Evolutionary conservation across 1,140 invertebrate species (phyloP).

Genomic region (Papilio xuthus): DNA sequence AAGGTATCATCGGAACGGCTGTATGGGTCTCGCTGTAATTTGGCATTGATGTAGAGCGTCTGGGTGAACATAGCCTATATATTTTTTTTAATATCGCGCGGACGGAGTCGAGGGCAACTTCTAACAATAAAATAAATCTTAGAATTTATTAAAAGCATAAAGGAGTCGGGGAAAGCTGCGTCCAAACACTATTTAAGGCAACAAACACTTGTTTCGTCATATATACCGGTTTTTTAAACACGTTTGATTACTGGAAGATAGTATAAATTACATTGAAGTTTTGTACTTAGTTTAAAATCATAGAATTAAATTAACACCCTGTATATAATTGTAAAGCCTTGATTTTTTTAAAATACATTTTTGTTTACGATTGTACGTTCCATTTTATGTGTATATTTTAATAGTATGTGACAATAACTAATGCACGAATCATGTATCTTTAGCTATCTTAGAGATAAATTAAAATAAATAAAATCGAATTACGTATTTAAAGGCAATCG

Average conservation of each 20-base stretch:
- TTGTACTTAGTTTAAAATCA: neutral
- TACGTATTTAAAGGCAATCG: conserved; percentile 2
- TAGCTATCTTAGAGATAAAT: neutral
- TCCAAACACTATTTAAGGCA: conserved; percentile 22
- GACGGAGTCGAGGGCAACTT: no score
- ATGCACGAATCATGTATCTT: conserved; percentile 17
- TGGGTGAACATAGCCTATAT: no score
- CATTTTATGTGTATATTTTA: conserved; percentile 15
- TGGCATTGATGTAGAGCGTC: no score
- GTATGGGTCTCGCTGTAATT: no score
- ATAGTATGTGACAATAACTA: neutral
- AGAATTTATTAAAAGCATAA: neutral
- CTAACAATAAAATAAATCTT: neutral
- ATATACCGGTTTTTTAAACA: neutral
- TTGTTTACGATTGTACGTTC: no score
- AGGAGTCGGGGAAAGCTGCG: neutral
- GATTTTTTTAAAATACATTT: no score
- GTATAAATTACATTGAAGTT: neutral
- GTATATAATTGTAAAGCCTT: neutral
- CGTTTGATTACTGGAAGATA: neutral
- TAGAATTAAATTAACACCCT: neutral
- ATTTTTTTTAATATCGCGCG: no score
- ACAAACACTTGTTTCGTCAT: conserved; percentile 8
- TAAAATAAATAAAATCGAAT: neutral
- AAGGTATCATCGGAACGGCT: no score